Percentiles rank a stretch among this genome's conserved stretches.
phyloP scores from a whole-genome alignment of 2,888 invertebrate genomes.

The Acanthoscelides obtectus region DNA sequence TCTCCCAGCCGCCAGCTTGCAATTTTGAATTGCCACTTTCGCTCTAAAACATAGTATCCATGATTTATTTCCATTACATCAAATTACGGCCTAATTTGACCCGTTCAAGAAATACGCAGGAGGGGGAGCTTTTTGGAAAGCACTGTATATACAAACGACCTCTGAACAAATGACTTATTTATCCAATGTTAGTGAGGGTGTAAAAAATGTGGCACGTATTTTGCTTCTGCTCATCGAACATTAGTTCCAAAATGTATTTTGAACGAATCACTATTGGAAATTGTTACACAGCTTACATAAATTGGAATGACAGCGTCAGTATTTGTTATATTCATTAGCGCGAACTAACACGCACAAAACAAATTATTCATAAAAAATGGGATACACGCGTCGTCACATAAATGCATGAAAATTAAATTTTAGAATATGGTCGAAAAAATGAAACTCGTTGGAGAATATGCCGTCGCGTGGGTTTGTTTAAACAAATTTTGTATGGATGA shows the following conservation, averaged over 20 bases:
- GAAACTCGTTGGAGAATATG: not conserved
- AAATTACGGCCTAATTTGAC: no score
- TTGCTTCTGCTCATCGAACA: not conserved
- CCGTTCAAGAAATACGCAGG: no score
- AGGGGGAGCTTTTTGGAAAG: no score
- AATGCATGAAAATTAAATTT: not conserved
- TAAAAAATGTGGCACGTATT: no score
- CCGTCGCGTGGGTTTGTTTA: not conserved
- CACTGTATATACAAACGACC: no score
- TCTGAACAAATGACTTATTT: no score
- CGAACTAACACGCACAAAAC: not conserved
- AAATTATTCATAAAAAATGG: not conserved
- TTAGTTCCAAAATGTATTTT: not conserved
- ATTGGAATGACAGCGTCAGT: not conserved
- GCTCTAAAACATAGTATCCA: no score
- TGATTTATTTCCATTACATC: no score
- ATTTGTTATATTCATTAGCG: not conserved
- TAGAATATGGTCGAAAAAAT: not conserved
- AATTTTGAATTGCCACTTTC: no score
- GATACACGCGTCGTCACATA: not conserved
- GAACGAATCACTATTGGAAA: not conserved
- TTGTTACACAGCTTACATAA: not conserved
- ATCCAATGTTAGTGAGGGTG: no score
- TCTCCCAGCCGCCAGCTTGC: no score
- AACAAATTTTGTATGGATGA: not conserved